These are phyloP conservation scores for Myotis pilosus DNA, from an alignment of 2,797 vertebrate genomes.

Conservation along the genomic window DNA sequence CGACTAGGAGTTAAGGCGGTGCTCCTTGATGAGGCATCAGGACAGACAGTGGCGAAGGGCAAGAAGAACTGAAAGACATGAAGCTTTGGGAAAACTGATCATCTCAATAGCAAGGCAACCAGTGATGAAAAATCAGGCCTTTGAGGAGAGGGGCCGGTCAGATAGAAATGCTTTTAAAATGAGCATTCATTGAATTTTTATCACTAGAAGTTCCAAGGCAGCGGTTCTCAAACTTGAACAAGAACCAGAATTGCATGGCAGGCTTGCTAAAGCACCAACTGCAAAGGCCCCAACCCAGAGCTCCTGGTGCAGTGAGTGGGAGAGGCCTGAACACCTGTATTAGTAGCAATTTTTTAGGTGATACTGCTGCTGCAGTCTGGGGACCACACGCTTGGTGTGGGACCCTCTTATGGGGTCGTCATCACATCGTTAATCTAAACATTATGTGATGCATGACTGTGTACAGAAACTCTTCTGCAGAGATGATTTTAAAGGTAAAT, in stretches of 20 bases:
- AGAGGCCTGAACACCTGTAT: not conserved
- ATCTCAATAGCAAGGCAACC: not conserved
- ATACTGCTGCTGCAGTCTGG: not conserved
- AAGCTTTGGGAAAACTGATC: not conserved
- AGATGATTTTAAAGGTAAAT: conserved; percentile 48
- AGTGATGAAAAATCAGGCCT: not conserved
- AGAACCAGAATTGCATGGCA: not conserved
- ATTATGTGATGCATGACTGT: not conserved
- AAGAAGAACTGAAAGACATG: not conserved
- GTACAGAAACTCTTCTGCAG: not conserved
- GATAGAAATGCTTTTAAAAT: conserved; percentile 11
- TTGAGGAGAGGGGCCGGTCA: not conserved
- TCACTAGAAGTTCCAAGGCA: not conserved
- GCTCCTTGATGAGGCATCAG: not conserved
- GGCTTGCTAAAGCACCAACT: not conserved
- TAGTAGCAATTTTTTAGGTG: not conserved
- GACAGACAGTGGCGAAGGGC: not conserved
- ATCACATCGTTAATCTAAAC: not conserved
- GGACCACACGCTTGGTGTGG: not conserved
- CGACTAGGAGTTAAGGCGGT: not conserved
- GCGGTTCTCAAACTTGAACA: not conserved
- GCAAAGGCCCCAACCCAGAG: not conserved
- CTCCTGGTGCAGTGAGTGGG: not conserved
- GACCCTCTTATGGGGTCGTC: not conserved
- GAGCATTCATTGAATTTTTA: not conserved